Evolutionary conservation across 2,888 invertebrate species (phyloP), one percentile per base, ranked within the genome.

Genomic region (Geotrupes spiniger): DNA sequence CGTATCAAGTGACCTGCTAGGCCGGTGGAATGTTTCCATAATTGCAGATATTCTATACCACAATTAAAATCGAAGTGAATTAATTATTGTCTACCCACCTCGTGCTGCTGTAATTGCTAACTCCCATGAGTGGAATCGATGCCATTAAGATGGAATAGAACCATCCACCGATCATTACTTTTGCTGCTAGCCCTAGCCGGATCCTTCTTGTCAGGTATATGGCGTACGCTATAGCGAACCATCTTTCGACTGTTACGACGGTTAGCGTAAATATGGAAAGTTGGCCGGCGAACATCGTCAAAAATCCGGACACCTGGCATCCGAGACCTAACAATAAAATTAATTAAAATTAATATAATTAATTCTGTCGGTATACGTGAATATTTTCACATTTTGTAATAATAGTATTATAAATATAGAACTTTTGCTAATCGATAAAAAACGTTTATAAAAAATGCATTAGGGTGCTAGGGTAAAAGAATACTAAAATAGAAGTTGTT

Each of bases 61-160:
- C n/a, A n/a, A n/a, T n/a, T n/a, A n/a, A n/a, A n/a, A n/a, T n/a
- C n/a, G n/a, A n/a, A n/a, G n/a, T n/a, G n/a, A n/a, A n/a, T n/a
- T n/a, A n/a, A n/a, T n/a, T n/a, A n/a, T n/a, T n/a, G n/a, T n/a
- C n/a, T n/a, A n/a, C 59, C 59, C 64, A 83, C 83, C 83, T 83
- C 26, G 93, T 93, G 36, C 88, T 91, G 8, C 91, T 87, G 68
- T 93, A 95, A 64, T 89, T 89, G 39, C 91, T 92, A 21, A 94
- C 81, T 0, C 92, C 92, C 40, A 87, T 74, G 8, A 93, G 72
- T 0, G 94, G 94, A 46, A 94, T 68, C 26, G 83, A 76, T 1
- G 92, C 92, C 79, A 92, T 83, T 1, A 82, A 52, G 11, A 87
- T 72, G 0, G 91, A 85, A 68, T 89, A 88, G 21, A 84, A 56